Evolutionary conservation across 2,113 vertebrate species (phyloP).

Genomic region (Passerina amoena): DNA sequence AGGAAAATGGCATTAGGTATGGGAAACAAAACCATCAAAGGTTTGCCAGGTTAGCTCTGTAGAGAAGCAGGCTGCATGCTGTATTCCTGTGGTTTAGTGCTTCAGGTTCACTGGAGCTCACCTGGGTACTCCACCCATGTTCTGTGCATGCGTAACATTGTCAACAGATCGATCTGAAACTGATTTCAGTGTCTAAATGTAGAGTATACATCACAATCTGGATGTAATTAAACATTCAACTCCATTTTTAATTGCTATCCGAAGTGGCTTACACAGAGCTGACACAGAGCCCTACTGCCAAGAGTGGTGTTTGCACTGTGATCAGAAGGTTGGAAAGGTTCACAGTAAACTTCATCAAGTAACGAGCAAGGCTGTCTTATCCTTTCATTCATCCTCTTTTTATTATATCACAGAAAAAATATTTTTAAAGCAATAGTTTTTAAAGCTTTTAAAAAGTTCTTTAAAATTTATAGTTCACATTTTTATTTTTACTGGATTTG

Average conservation of each 20-base stretch:
- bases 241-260: background rate
- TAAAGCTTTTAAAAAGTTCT: background rate
- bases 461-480: background rate
- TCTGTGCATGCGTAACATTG: fast-evolving
- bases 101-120: background rate
- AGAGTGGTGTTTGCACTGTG: background rate
- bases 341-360: background rate
- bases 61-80: background rate
- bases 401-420: background rate
- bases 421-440: background rate
- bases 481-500: background rate
- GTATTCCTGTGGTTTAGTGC: background rate
- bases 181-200: background rate
- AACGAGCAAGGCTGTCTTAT: background rate
- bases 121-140: background rate
- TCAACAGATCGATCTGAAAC: background rate
- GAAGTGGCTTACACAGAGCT: background rate
- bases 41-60: background rate
- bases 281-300: background rate
- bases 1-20: background rate
- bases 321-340: background rate
- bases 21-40: background rate
- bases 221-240: background rate
- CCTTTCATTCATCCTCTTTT: background rate
- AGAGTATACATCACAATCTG: background rate